Evolutionary conservation across 2,797 vertebrate genomes (phyloP).

Genomic region (Betta splendens): DNA sequence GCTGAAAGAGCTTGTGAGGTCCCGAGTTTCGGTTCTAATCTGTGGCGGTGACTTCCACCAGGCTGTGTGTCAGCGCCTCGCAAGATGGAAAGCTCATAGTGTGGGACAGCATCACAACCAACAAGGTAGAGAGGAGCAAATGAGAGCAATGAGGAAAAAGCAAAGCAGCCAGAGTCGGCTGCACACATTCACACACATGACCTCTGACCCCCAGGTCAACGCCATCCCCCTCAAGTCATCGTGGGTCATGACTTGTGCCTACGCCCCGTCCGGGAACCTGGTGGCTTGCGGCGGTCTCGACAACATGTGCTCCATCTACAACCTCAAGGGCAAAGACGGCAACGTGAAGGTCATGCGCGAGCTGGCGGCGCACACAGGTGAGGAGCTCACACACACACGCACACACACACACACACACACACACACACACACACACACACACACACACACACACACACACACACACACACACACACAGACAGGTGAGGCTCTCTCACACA

Average conservation of each 20-base stretch:
- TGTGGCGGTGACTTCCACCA: conserved; percentile 55
- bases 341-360: conserved; percentile 96
- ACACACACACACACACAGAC: too few relatives aligned
- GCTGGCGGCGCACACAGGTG: conserved; percentile 94
- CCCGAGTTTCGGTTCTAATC: neutral
- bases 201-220: conserved; percentile 83
- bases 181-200: too few relatives aligned
- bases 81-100: conserved; percentile 98
- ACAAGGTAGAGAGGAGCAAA: conserved; percentile 86
- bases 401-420: too few relatives aligned
- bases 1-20: too few relatives aligned
- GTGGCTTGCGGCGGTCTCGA: conserved; percentile 97
- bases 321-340: conserved; percentile 94
- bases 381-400: too few relatives aligned
- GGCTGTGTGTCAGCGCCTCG: conserved; percentile 95
- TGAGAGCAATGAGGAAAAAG: too few relatives aligned
- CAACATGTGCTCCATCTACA: conserved; percentile 99
- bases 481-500: too few relatives aligned
- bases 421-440: too few relatives aligned
- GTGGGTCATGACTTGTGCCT: conserved; percentile 99
- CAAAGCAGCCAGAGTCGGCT: too few relatives aligned
- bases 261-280: conserved; percentile 95
- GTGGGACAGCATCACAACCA: conserved; percentile 96
- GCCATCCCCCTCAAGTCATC: conserved; percentile 97
- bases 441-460: too few relatives aligned